These are phyloP conservation scores for Aphelenchoides avenae DNA, from an alignment of 1,140 invertebrate genomes.

Conservation along the genomic window DNA sequence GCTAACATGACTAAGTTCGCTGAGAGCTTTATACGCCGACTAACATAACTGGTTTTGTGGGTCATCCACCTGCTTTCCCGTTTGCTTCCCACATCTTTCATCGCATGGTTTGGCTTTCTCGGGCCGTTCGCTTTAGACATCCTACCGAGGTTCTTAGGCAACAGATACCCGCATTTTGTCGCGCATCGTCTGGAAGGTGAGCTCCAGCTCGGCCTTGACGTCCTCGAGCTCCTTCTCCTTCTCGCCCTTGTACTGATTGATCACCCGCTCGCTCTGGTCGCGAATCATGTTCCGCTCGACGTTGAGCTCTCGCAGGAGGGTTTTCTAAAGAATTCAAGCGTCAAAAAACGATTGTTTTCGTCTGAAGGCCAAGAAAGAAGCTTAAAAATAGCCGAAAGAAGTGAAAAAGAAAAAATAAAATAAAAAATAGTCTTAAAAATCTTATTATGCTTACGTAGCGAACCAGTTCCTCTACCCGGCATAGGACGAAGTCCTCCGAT, in stretches of 20 bases:
- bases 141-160: no score
- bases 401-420: not conserved
- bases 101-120: no score
- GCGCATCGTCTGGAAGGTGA: constrained; percentile 28
- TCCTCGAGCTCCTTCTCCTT: constrained; percentile 24
- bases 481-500: constrained; percentile 30
- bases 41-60: not conserved
- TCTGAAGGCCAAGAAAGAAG: no score
- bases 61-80: not conserved
- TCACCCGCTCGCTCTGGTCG: constrained; percentile 21
- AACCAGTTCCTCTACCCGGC: constrained; percentile 17
- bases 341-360: not conserved
- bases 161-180: no score
- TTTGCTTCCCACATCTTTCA: no score
- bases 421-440: not conserved
- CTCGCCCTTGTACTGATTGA: constrained; percentile 21
- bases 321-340: constrained; percentile 21
- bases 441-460: constrained; percentile 17
- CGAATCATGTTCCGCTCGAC: constrained; percentile 31
- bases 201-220: constrained; percentile 17
- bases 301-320: constrained; percentile 18
- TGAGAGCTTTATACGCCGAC: not conserved
- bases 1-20: no score
- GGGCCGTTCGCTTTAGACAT: no score
- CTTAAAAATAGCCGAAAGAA: no score